A percentile compares a stretch with the other conserved stretches of the same genome.
Evolutionary conservation across 2,113 vertebrate species (phyloP).

Genomic region (Halcyon senegalensis): DNA sequence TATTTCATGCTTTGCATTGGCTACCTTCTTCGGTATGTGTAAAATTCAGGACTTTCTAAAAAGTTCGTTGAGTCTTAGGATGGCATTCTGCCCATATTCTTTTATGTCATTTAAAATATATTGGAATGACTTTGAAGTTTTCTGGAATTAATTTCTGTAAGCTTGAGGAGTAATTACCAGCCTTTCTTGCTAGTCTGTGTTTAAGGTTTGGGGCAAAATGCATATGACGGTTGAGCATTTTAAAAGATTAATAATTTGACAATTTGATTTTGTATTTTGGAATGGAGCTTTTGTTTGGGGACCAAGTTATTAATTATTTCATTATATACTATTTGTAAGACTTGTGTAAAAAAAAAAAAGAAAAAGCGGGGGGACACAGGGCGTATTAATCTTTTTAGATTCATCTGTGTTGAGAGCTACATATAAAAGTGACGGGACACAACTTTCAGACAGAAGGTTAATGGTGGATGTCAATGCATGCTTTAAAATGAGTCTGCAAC

Average conservation of each 20-base stretch:
- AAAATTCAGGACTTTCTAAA: background rate
- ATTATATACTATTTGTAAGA: background rate
- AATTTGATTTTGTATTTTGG: background rate
- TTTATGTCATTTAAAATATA: background rate
- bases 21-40: conserved; percentile 7
- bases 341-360: background rate
- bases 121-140: background rate
- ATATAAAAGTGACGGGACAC: background rate
- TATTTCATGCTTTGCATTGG: conserved; percentile 17
- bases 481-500: background rate
- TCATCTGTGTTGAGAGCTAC: background rate
- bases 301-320: background rate
- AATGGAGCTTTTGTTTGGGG: background rate
- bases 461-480: background rate
- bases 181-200: background rate
- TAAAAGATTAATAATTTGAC: background rate
- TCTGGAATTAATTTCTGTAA: background rate
- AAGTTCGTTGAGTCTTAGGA: background rate
- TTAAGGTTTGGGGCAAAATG: background rate
- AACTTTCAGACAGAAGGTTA: background rate
- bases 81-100: background rate
- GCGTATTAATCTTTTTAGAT: background rate
- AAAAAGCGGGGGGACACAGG: too few species aligned
- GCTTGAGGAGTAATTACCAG: background rate
- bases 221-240: background rate